These are phyloP conservation scores for Salticus scenicus DNA, from an alignment of 2,888 invertebrate genomes.

Conservation along the genomic window DNA sequence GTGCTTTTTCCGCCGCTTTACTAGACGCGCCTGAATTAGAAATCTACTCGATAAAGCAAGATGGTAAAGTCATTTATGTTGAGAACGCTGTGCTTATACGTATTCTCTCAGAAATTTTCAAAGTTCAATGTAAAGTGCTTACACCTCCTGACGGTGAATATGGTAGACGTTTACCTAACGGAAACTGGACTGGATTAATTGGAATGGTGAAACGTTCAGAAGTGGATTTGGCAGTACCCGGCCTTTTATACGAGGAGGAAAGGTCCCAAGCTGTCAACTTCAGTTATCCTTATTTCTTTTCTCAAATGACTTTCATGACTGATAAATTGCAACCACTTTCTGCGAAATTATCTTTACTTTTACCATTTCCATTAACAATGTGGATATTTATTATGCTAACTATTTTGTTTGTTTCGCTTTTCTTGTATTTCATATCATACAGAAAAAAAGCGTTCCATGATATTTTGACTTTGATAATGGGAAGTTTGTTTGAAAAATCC, in stretches of 20 bases:
- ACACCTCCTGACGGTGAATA: no score
- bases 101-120: no score
- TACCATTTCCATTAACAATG: background rate
- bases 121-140: no score
- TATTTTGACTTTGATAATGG: background rate
- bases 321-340: background rate
- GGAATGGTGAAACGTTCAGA: background rate
- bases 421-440: background rate
- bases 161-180: background rate
- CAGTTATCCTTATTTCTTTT: background rate
- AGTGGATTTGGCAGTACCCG: background rate
- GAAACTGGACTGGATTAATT: conserved; percentile 19
- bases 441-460: background rate
- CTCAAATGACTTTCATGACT: background rate
- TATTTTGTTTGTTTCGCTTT: background rate
- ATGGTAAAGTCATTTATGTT: no score
- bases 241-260: background rate
- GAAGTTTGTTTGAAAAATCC: background rate
- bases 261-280: background rate
- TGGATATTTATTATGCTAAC: background rate
- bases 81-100: no score
- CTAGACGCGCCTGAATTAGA: no score
- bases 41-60: no score
- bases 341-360: background rate
- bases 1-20: no score